Evolutionary conservation across 2,113 vertebrate species (phyloP).

Genomic region (Nothobranchius kuhntae): DNA sequence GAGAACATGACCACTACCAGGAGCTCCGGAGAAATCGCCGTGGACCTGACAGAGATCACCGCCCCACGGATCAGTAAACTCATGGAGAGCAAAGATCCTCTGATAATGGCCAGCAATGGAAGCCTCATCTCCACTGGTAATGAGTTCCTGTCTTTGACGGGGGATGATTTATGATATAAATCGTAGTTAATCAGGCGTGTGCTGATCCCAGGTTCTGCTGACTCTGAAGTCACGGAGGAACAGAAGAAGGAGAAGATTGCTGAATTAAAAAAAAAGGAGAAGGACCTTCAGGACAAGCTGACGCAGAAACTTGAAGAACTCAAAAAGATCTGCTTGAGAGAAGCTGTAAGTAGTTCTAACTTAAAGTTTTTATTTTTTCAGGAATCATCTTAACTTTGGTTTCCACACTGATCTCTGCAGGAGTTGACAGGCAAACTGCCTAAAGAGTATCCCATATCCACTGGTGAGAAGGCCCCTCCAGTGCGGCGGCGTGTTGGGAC

Average conservation of each 20-base stretch:
- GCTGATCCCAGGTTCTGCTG: conserved; percentile 85
- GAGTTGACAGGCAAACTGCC: conserved; percentile 92
- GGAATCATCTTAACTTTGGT: neutral
- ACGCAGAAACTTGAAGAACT: conserved; percentile 89
- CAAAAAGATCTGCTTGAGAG: conserved; percentile 91
- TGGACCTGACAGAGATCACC: conserved; percentile 90
- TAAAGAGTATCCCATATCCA: conserved; percentile 89
- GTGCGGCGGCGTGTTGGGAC: conserved; percentile 89
- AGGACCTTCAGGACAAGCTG: conserved; percentile 86
- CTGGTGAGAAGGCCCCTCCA: conserved; percentile 88
- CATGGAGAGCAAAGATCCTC: conserved; percentile 85
- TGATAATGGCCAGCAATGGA: conserved; percentile 96
- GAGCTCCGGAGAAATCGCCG: conserved; percentile 91
- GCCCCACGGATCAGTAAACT: conserved; percentile 83
- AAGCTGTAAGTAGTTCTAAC: conserved; percentile 86
- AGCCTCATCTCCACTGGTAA: conserved; percentile 95
- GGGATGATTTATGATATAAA: conserved; percentile 27
- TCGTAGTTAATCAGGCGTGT: conserved; percentile 19
- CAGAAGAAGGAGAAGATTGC: conserved; percentile 93
- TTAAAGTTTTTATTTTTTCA: neutral
- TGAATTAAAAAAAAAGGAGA: conserved; percentile 91
- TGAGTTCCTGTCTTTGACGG: conserved; percentile 16
- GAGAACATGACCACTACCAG: conserved; percentile 90
- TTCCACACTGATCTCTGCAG: conserved; percentile 68
- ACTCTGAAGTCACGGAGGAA: conserved; percentile 91